Base-by-base conservation (phyloP, 2,113 vertebrate species). In the Colaptes auratus region DNA sequence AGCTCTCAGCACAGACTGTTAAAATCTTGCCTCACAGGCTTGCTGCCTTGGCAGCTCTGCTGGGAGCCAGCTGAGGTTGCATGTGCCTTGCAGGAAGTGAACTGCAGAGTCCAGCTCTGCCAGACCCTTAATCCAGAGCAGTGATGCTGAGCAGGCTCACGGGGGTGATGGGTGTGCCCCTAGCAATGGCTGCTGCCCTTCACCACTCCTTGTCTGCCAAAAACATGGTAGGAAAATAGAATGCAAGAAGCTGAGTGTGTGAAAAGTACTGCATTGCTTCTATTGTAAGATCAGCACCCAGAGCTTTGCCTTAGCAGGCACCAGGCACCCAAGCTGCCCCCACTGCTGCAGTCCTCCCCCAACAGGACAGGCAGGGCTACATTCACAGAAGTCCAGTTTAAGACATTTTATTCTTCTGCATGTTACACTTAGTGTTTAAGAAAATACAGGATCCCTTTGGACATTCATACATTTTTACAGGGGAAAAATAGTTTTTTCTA, bases 401-500 rank as follows among this genome's bases (percentile, higher is more conserved):
- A 92, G 88, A 96, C 76, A 35, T 90, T 91, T 97, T 95, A 94
- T 95, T 96, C 82, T 78, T 96, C 67, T 87, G 88, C 81, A 20
- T 72, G 92, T 96, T 97, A 97, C 92, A 93, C 91, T 88, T 90
- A 97, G 86, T 96, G 95, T 92, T 96, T 97, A 97, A 96, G 97
- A 98, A 98, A 98, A 98, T 97, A 98, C 96, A 98, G 96, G 94
- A 92, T 96, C 96, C 97, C 92, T 98, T 97, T 96, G 88, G 81
- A 94, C 95, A 53, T 96, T 96, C 97, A 93, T 96, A 96, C 73
- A 80, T 97, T 97, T 97, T 97, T 95, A 97, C 95, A 97, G 79
- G 96, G 95, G 95, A 97, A 97, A 97, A 93, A 97, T 65, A 94
- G 70, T 76, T 91, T 95, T 93, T 76, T 92, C 89, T 96, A 63